Base-by-base conservation (phyloP, 1,140 invertebrate genomes). In the Drosophila erecta region DNA sequence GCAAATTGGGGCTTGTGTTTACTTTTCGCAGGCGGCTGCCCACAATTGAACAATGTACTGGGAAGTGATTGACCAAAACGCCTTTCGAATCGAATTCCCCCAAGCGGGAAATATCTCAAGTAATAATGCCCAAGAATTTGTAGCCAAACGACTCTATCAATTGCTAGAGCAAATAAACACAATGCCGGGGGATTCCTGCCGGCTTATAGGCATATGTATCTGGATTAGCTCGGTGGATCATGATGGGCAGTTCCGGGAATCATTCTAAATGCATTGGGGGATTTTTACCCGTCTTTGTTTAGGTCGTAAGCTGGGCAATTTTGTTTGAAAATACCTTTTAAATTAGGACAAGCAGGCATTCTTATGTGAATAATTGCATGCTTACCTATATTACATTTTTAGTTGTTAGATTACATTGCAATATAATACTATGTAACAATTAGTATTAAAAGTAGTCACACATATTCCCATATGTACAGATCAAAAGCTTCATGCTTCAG, bases 31-130 rank as follows among this genome's bases (percentile, higher is more conserved):
- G 51, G 30, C 49, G 40, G 40, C 14, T 24, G 40, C 65, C 66
- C 49, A 69, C 64, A 70, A 70, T 49, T 50, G 51, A 40, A 57
- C 65, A 71, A 71, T 47, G n/a, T 33, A 49, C 27, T 37, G 51
- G 61, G 43, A 49, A 57, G 67, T 70, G 67, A 57, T 47, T 71
- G 51, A 35, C 65, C 6, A 37, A 47, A 56, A 49, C 37, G 49
- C 51, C 35, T 70, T 57, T 70, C 20, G 20, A 47, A 41, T 49
- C 17, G 20, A 57, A 49, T 70, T 71, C 65, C 17, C 11, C 20
- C 37, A 71, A 70, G 7, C 4, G 10, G 66, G 51, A 70, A 70
- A 71, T 57, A 57, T 71, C 35, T 70, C 20, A 49, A 20, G 14
- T 7, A 47, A 47, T 40, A 22, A 11, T 33, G 59, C 14, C 10